phyloP scores from a whole-genome alignment of 2,797 vertebrate species.

The Ceyx erithaca region DNA sequence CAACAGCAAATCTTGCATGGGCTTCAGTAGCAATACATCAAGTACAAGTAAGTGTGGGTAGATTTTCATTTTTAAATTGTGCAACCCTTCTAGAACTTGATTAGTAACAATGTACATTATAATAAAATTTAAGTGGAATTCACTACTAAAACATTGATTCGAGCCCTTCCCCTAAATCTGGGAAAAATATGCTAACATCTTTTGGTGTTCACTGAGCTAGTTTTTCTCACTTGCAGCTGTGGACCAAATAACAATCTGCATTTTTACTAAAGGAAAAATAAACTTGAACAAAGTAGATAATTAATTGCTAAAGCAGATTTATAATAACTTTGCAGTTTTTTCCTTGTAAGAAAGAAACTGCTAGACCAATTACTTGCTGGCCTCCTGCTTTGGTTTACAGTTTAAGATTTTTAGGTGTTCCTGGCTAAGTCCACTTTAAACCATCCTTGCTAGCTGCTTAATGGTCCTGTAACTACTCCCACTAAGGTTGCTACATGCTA shows the following conservation, averaged over 20 bases:
- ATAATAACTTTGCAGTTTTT: not conserved
- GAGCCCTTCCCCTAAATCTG: not conserved
- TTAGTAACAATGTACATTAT: not conserved
- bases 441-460: not conserved
- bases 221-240: not conserved
- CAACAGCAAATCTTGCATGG: slow-evolving; percentile 97
- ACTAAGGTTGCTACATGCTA: not conserved
- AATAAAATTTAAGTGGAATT: not conserved
- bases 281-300: not conserved
- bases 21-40: slow-evolving; percentile 98
- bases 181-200: not conserved
- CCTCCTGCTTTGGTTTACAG: not conserved
- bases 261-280: not conserved
- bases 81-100: not conserved
- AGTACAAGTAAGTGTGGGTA: slow-evolving; percentile 88
- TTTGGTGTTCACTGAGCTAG: not conserved
- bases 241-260: not conserved
- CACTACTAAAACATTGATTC: not conserved
- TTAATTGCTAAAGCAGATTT: not conserved
- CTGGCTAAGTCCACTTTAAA: not conserved
- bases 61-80: not conserved
- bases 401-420: not conserved
- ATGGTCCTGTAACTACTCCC: not conserved
- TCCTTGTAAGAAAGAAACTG: not conserved
- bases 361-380: not conserved